Evolutionary conservation across 1,140 invertebrate genomes (phyloP).

Genomic region (Carcinoscorpius rotundicauda): DNA sequence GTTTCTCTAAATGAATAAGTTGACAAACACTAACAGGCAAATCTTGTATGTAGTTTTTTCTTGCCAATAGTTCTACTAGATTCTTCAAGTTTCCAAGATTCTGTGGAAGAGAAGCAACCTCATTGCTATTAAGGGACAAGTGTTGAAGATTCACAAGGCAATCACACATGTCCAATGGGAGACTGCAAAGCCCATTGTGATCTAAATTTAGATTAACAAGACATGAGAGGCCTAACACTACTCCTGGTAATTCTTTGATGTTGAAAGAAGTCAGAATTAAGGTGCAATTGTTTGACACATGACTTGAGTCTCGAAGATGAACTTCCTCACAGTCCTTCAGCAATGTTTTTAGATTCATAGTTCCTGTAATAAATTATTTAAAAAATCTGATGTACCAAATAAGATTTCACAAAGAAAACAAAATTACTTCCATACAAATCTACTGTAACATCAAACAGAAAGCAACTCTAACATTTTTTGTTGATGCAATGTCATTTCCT

Average conservation of each 20-base stretch:
- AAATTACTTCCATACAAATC: too few relatives aligned
- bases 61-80: slow-evolving; percentile 11
- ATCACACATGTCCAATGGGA: neutral
- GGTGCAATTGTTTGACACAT: too few relatives aligned
- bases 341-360: too few relatives aligned
- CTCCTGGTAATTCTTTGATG: slow-evolving; percentile 1
- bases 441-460: too few relatives aligned
- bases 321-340: too few relatives aligned
- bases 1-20: slow-evolving; percentile 6
- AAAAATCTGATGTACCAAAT: too few relatives aligned
- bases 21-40: slow-evolving; percentile 10
- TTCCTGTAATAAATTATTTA: too few relatives aligned
- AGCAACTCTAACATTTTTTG: too few relatives aligned
- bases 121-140: slow-evolving; percentile 13
- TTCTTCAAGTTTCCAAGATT: slow-evolving; percentile 4
- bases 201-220: neutral
- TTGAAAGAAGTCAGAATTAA: too few relatives aligned
- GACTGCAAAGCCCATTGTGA: neutral
- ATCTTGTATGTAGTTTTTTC: slow-evolving; percentile 8
- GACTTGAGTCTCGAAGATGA: too few relatives aligned
- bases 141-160: neutral
- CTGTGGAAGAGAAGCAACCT: slow-evolving; percentile 4
- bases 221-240: neutral
- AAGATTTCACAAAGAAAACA: too few relatives aligned
- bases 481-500: too few relatives aligned